These are phyloP conservation scores for Lysandra coridon DNA, from an alignment of 2,888 invertebrate genomes.

Conservation along the genomic window DNA sequence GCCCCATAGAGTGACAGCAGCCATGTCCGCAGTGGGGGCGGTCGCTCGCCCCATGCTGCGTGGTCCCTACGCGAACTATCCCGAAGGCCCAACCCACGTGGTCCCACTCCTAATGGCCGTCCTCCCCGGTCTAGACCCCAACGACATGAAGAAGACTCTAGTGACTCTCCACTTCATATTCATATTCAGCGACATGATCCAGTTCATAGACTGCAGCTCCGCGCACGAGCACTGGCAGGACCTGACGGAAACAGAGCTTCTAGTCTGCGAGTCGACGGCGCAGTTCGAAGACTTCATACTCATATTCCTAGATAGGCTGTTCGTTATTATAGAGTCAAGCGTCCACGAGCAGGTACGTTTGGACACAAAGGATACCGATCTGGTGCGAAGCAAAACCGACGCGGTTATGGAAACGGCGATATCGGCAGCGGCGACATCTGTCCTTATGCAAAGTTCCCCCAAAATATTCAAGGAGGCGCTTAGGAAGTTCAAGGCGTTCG, in stretches of 20 bases:
- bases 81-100: conserved; percentile 90
- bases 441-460: conserved; percentile 87
- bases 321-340: conserved; percentile 85
- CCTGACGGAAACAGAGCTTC: conserved; percentile 88
- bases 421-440: conserved; percentile 83
- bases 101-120: conserved; percentile 89
- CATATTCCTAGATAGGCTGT: conserved; percentile 90
- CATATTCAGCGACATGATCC: conserved; percentile 88
- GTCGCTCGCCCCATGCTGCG: conserved; percentile 84
- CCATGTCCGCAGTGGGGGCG: conserved; percentile 85
- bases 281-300: conserved; percentile 94
- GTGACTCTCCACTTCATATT: conserved; percentile 90
- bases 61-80: conserved; percentile 79
- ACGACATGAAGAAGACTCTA: conserved; percentile 88
- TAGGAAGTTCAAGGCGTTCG: conserved; percentile 87
- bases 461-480: conserved; percentile 83
- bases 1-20: conserved; percentile 89
- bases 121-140: conserved; percentile 94
- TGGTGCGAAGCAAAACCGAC: conserved; percentile 85
- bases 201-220: conserved; percentile 91
- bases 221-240: conserved; percentile 84
- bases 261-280: conserved; percentile 89
- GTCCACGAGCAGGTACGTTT: conserved; percentile 84
- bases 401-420: conserved; percentile 86
- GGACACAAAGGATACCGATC: conserved; percentile 81